Conservation (phyloP, 2,113 vertebrate species). For the Xenotilapia leptura region DNA sequence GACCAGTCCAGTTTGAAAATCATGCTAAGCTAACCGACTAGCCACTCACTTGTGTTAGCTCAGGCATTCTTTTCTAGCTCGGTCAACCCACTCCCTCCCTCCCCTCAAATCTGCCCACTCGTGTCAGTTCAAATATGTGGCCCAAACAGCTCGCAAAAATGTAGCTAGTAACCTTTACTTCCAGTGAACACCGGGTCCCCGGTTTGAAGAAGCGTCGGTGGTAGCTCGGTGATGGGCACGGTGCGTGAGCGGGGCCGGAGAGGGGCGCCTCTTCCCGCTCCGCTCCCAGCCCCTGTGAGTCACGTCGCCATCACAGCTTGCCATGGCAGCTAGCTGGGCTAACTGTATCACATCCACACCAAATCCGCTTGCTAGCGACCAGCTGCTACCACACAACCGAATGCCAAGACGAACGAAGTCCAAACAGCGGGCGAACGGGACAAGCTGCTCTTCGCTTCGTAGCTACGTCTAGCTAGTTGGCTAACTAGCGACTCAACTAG, state of each 20-base stretch:
- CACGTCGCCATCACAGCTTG: conserved; percentile 90
- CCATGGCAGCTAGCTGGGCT: conserved; percentile 68
- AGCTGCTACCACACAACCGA: not conserved
- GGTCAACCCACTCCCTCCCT: conserved; percentile 34
- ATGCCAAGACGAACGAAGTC: not conserved
- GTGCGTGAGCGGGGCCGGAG: not conserved
- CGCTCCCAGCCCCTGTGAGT: conserved; percentile 73
- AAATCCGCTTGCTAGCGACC: not conserved
- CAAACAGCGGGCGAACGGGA: not conserved
- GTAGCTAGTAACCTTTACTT: not conserved
- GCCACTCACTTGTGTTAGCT: conserved; percentile 53
- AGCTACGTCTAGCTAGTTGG: conserved; percentile 52
- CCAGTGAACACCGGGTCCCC: not conserved
- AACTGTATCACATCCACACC: conserved; percentile 9
- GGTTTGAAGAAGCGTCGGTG: not conserved
- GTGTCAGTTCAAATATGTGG: conserved; percentile 37
- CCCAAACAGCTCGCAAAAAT: not conserved
- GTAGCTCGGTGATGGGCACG: not conserved
- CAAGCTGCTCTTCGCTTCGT: not conserved
- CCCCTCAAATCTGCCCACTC: not conserved
- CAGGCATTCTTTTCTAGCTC: conserved; percentile 46
- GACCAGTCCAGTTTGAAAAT: not conserved
- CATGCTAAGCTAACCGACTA: conserved; percentile 45
- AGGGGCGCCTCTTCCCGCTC: conserved; percentile 65
- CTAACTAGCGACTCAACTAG: conserved; percentile 47